Evolutionary conservation across 37 sponge, comb jelly and placozoan species (phyloP).

Genomic region (Chondrosia reniformis): DNA sequence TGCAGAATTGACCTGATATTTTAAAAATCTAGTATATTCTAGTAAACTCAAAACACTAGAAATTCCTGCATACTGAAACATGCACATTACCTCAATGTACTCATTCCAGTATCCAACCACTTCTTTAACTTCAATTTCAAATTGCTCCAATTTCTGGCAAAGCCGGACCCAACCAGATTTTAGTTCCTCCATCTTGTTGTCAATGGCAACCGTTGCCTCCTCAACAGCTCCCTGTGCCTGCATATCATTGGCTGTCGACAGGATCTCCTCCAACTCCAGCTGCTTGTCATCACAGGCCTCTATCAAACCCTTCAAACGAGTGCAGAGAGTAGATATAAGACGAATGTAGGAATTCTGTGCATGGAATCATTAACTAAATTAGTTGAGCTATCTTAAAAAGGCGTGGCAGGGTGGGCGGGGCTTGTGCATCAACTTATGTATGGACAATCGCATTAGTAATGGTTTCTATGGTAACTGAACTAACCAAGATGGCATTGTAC

Average conservation of each 20-base stretch:
- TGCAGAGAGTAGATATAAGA: background rate
- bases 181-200: background rate
- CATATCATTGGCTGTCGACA: constrained; percentile 2
- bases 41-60: no score
- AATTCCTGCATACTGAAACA: no score
- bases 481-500: background rate
- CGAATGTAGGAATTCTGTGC: no score
- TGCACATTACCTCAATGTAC: constrained; percentile 6
- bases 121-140: background rate
- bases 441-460: no score
- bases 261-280: constrained; percentile 9
- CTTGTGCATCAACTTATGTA: no score
- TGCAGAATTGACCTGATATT: background rate
- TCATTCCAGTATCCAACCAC: background rate
- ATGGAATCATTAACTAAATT: no score
- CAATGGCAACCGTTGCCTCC: background rate
- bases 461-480: no score
- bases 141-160: background rate
- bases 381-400: no score
- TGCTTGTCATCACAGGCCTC: background rate
- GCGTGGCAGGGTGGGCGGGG: no score
- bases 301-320: background rate
- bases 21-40: background rate
- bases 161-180: background rate
- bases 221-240: background rate